Evolutionary conservation across 1,140 invertebrate species (phyloP).

Genomic region (Bombus cullumanus): DNA sequence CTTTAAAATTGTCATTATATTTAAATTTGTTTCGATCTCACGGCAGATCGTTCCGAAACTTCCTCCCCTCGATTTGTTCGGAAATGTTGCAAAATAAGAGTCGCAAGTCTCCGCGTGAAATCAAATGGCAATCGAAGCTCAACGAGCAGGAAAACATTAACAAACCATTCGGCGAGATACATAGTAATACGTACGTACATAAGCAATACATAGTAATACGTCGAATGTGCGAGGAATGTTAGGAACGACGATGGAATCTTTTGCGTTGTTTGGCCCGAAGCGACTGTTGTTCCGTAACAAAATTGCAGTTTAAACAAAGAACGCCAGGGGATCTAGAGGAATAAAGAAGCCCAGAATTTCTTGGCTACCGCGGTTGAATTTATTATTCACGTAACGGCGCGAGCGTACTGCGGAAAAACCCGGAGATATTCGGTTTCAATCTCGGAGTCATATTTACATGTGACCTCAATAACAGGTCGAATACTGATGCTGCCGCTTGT

Average conservation of each 20-base stretch:
- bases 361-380: conserved; percentile 3
- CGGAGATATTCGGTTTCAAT: conserved; percentile 27
- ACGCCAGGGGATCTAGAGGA: background rate
- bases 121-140: background rate
- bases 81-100: background rate
- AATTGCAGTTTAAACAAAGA: conserved; percentile 9
- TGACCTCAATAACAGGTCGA: conserved; percentile 27
- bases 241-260: background rate
- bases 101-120: background rate
- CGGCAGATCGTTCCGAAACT: background rate
- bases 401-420: background rate
- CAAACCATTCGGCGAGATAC: background rate
- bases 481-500: conserved; percentile 9
- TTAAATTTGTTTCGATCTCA: background rate
- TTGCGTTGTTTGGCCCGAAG: too few species aligned
- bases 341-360: background rate
- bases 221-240: background rate
- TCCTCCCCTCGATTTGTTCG: background rate
- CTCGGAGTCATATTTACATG: conserved; percentile 36
- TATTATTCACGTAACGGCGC: conserved; percentile 12
- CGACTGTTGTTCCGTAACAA: background rate
- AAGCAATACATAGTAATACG: background rate
- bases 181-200: too few species aligned
- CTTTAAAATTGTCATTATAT: background rate
- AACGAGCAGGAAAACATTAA: background rate